phyloP scores from a whole-genome alignment of 2,888 invertebrate species.

The Apeira syringaria region DNA sequence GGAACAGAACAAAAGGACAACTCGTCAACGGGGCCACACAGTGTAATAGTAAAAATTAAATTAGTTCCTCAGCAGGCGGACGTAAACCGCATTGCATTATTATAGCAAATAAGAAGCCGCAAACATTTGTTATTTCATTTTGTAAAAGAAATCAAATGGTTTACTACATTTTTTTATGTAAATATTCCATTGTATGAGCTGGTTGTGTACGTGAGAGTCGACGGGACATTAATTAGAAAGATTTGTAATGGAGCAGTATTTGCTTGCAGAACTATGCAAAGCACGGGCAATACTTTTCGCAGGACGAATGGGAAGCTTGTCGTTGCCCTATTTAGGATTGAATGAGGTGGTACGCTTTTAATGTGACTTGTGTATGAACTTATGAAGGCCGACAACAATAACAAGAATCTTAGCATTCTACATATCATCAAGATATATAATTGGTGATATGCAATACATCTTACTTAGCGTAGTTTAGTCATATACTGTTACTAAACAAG shows the following conservation, averaged over 20 bases:
- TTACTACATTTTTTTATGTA: slow-evolving; percentile 50
- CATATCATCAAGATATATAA: too few species aligned
- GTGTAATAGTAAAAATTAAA: slow-evolving; percentile 37
- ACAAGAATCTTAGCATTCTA: background rate
- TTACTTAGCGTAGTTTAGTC: too few species aligned
- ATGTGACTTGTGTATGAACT: slow-evolving; percentile 15
- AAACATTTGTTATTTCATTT: slow-evolving; percentile 48
- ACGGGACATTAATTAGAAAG: slow-evolving; percentile 19
- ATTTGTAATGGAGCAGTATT: slow-evolving; percentile 17
- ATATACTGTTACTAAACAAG: too few species aligned
- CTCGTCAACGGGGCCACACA: slow-evolving; percentile 21
- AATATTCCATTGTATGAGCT: slow-evolving; percentile 49
- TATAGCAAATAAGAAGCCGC: slow-evolving; percentile 37
- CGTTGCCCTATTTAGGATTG: slow-evolving; percentile 2
- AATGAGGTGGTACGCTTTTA: slow-evolving; percentile 19
- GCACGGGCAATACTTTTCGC: slow-evolving; percentile 9
- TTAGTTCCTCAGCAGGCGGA: slow-evolving; percentile 37
- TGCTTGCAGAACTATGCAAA: slow-evolving; percentile 18
- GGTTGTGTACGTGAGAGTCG: slow-evolving; percentile 5
- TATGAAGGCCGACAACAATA: slow-evolving; percentile 1
- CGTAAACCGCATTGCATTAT: slow-evolving; percentile 41
- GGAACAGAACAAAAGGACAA: slow-evolving; percentile 28
- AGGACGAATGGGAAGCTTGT: slow-evolving; percentile 10
- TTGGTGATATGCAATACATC: too few species aligned
- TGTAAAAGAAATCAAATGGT: slow-evolving; percentile 47